These are phyloP conservation scores for Ladona fulva DNA, from an alignment of 1,140 invertebrate genomes.

Conservation along the genomic window DNA sequence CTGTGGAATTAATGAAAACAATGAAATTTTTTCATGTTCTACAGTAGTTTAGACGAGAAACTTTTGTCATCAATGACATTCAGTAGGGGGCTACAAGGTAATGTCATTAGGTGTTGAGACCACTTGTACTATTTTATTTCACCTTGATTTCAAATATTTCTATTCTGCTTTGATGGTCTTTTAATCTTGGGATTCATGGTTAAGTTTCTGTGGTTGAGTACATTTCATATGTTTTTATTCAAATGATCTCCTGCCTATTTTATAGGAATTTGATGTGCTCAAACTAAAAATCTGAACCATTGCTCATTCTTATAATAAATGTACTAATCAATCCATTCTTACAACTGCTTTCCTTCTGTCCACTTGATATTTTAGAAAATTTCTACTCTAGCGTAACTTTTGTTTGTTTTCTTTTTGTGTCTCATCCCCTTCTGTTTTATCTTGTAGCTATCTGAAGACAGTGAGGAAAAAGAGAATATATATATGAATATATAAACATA, in stretches of 20 bases:
- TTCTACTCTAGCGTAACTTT: background rate
- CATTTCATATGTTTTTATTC: background rate
- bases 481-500: background rate
- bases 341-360: background rate
- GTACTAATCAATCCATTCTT: background rate
- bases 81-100: background rate
- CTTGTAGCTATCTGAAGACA: slow-evolving; percentile 5
- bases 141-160: background rate
- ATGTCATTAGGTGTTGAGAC: background rate
- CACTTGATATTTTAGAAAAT: background rate
- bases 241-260: background rate
- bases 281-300: background rate
- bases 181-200: background rate
- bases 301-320: background rate
- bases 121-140: background rate
- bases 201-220: background rate
- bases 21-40: background rate
- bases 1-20: background rate
- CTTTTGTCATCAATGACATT: background rate
- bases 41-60: background rate
- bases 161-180: too few relatives aligned
- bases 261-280: background rate
- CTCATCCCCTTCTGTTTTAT: background rate
- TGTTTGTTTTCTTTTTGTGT: background rate
- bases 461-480: background rate